These are phyloP conservation scores for Catocala fraxini DNA, from an alignment of 2,888 invertebrate species.

Conservation along the genomic window DNA sequence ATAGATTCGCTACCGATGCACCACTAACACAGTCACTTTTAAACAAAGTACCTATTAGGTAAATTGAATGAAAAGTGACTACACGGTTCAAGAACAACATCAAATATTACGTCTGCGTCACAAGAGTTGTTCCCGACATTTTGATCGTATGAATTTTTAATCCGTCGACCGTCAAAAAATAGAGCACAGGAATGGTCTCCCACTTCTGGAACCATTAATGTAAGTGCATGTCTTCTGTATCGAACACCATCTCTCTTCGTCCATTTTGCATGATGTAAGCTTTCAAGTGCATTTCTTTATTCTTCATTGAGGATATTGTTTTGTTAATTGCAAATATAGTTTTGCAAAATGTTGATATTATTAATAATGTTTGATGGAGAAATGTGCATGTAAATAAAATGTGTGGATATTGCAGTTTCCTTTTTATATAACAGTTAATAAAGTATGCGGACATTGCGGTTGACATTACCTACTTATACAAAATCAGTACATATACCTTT, in stretches of 20 bases:
- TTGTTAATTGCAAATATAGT: no score
- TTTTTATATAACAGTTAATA: no score
- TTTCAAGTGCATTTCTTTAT: constrained; percentile 28
- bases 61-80: constrained; percentile 54
- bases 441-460: no score
- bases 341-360: no score
- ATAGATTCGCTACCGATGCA: no score
- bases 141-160: constrained; percentile 74
- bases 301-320: constrained; percentile 5
- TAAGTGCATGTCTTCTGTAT: constrained; percentile 70
- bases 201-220: constrained; percentile 70
- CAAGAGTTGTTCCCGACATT: constrained; percentile 54
- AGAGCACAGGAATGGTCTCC: constrained; percentile 58
- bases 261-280: constrained; percentile 44
- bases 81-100: constrained; percentile 51
- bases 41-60: constrained; percentile 1
- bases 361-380: no score
- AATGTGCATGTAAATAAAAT: no score
- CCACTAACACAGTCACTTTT: no score
- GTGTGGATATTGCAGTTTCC: no score
- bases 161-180: constrained; percentile 63
- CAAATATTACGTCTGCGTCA: constrained; percentile 49
- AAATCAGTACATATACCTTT: no score
- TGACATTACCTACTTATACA: no score
- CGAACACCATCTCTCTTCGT: constrained; percentile 46